Evolutionary conservation across 2,797 vertebrate species (phyloP), one percentile per base, ranked within the genome.

Genomic region (Rhinogobio ventralis): DNA sequence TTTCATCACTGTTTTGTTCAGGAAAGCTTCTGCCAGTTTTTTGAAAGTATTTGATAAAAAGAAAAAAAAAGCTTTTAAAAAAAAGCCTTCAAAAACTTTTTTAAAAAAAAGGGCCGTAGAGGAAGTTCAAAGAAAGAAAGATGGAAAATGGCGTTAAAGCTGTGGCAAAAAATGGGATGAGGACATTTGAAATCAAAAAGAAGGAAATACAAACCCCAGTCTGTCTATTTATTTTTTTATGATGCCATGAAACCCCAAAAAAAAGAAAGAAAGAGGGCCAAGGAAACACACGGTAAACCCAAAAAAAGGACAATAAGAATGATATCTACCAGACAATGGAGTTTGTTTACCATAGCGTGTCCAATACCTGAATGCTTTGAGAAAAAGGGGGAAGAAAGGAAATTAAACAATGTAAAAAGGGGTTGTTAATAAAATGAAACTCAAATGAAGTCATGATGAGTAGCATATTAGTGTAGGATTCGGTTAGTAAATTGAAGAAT

Each of bases 241-340:
- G 62, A 53, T 93, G 86, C 73, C 92, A 90, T 91, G 86, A 93
- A 93, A 92, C 86, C 78, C 90, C 87, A 91, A 90, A 92, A 73
- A 91, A 93, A 90, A 93, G 90, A 94, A 92, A 87, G 57, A 82
- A 88, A 84, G 64, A 81, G 89, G 78, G 91, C 88, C 81, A 91
- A 88, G 91, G 91, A 93, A 94, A 94, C 93, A 93, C 96, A 98
- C 95, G 93, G 95, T 97, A 98, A 98, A 97, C 95, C 95, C 94
- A 96, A 91, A 91, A 81, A 49, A 90, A 89, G 76, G 83, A 93
- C 53, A 93, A 92, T 82, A 88, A 90, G 57, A 90, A 91, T 94
- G 96, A 98, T 99, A 99, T 99, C 96, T 99, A 99, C 98, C 98
- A 98, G 94, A 97, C 97, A 99, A 95, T 98, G 98, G 95, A 99